Conservation (phyloP, 2,888 invertebrate genomes). For the Megaustenia siamemsis region DNA sequence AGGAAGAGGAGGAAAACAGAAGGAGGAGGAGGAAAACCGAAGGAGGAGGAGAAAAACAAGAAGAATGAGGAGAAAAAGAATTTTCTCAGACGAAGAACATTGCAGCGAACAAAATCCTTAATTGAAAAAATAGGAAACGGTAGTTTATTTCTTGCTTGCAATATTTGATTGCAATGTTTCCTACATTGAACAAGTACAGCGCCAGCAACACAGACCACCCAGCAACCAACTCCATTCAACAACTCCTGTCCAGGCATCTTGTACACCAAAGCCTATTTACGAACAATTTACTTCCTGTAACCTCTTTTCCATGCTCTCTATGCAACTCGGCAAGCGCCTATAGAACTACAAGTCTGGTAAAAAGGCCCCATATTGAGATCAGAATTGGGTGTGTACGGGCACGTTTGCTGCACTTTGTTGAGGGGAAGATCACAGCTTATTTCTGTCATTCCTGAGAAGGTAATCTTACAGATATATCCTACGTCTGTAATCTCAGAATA, state of each 20-base stretch:
- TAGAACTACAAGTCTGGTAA: background rate
- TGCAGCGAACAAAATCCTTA: too few species aligned
- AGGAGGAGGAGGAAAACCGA: too few species aligned
- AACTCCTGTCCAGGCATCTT: background rate
- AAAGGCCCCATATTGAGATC: conserved; percentile 11
- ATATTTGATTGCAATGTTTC: background rate
- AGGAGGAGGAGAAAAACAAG: too few species aligned
- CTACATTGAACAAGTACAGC: background rate
- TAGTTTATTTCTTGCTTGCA: background rate
- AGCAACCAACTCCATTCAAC: background rate
- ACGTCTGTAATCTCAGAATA: too few species aligned
- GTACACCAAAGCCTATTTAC: background rate
- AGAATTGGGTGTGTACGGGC: background rate
- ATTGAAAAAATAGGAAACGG: too few species aligned
- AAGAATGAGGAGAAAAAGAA: too few species aligned
- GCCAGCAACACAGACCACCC: conserved; percentile 13
- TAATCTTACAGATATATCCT: too few species aligned
- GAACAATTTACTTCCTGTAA: background rate
- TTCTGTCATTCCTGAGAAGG: background rate
- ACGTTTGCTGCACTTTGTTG: background rate
- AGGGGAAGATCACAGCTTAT: background rate
- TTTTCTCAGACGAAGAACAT: too few species aligned
- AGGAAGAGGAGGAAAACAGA: too few species aligned
- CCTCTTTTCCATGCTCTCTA: background rate
- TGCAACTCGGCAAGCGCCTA: background rate